phyloP scores from a whole-genome alignment of 2,113 vertebrate species.

The Microtus richardsoni region DNA sequence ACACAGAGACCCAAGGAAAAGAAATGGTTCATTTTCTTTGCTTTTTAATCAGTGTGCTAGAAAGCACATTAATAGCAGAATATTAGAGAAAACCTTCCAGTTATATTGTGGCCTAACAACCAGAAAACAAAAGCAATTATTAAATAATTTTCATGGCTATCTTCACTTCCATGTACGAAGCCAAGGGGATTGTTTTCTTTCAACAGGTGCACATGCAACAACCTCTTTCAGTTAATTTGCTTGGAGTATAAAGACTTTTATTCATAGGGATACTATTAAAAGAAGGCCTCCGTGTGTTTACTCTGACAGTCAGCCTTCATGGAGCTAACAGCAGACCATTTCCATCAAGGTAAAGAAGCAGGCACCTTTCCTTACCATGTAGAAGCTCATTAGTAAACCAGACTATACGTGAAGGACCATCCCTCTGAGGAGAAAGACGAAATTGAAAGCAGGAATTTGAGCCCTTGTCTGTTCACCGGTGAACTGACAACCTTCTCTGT shows the following conservation, averaged over 20 bases:
- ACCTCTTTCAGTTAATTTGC: constrained; percentile 51
- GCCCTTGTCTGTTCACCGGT: constrained; percentile 62
- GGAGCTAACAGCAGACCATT: not conserved
- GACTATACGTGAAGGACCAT: constrained; percentile 48
- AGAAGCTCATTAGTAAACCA: constrained; percentile 49
- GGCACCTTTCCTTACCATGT: not conserved
- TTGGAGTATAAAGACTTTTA: constrained; percentile 34
- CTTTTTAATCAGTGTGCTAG: constrained; percentile 39
- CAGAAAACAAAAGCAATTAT: constrained; percentile 45
- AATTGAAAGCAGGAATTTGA: constrained; percentile 61
- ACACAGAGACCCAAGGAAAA: constrained; percentile 38
- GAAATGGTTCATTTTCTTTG: not conserved
- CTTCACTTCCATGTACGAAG: constrained; percentile 50
- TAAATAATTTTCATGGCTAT: constrained; percentile 60
- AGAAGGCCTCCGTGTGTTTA: constrained; percentile 1
- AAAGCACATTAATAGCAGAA: constrained; percentile 26
- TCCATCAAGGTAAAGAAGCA: constrained; percentile 7
- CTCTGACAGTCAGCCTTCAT: constrained; percentile 29
- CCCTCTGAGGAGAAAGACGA: constrained; percentile 50
- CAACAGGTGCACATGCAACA: constrained; percentile 33
- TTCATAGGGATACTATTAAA: constrained; percentile 52
- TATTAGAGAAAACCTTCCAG: constrained; percentile 15
- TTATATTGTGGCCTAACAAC: constrained; percentile 38
- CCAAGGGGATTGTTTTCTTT: constrained; percentile 60
- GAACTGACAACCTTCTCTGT: constrained; percentile 53